Evolutionary conservation across 2,113 vertebrate genomes (phyloP).

Genomic region (Embiotoca jacksoni): DNA sequence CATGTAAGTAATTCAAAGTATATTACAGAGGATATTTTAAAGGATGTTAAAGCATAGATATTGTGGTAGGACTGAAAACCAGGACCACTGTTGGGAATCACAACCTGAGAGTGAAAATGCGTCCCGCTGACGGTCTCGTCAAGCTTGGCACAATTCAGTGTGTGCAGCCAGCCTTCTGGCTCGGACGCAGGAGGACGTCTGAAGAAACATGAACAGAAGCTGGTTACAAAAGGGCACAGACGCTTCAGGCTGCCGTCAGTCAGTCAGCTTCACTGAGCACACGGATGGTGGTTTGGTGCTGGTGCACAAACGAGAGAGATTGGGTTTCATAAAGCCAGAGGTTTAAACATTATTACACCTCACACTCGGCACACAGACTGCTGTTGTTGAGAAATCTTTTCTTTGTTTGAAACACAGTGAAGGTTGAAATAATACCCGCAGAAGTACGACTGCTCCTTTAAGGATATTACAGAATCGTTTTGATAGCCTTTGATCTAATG

Average conservation of each 20-base stretch:
- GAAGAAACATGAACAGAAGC: constrained; percentile 12
- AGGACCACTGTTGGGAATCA: too few relatives aligned
- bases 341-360: too few relatives aligned
- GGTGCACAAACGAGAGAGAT: neutral
- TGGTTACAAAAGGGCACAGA: constrained; percentile 1
- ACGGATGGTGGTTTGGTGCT: neutral
- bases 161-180: neutral
- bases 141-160: too few relatives aligned
- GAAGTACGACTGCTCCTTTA: neutral
- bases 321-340: neutral
- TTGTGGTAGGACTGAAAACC: too few relatives aligned
- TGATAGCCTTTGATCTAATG: neutral
- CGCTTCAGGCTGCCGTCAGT: neutral
- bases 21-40: too few relatives aligned
- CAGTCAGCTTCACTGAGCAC: neutral
- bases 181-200: neutral
- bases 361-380: too few relatives aligned
- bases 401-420: neutral
- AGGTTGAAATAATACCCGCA: constrained; percentile 11
- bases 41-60: too few relatives aligned
- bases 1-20: too few relatives aligned
- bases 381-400: too few relatives aligned
- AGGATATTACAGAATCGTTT: too few relatives aligned
- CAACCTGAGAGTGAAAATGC: too few relatives aligned
- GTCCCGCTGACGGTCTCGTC: too few relatives aligned